A percentile compares a stretch with the other conserved stretches of the same genome.
Conservation (phyloP, 2,888 invertebrate species). For the Tuberolachnus salignus region DNA sequence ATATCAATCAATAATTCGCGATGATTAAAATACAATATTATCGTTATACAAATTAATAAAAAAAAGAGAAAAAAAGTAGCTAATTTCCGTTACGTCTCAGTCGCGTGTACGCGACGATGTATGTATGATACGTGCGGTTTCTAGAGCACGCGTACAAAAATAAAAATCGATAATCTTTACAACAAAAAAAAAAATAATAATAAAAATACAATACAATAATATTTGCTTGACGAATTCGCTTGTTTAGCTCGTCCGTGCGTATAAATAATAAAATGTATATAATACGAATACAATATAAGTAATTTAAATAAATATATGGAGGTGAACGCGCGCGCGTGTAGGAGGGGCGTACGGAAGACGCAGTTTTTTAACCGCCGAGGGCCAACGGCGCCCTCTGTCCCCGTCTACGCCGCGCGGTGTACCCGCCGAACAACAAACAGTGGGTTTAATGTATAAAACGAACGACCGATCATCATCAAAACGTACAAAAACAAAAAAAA, state of each 20-base stretch:
- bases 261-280: not conserved
- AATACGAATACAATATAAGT: not conserved
- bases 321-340: not conserved
- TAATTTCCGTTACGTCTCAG: too few relatives aligned
- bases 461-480: not conserved
- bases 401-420: not conserved
- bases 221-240: not conserved
- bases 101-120: not conserved
- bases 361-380: too few relatives aligned
- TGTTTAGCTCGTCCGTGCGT: not conserved
- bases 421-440: constrained; percentile 48
- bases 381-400: not conserved
- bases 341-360: not conserved
- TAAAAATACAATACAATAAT: not conserved
- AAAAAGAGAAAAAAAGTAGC: too few relatives aligned
- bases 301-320: constrained; percentile 45
- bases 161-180: not conserved
- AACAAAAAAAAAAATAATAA: not conserved
- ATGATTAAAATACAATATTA: not conserved
- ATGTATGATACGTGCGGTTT: not conserved
- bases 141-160: not conserved
- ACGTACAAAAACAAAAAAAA: not conserved
- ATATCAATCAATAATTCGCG: not conserved
- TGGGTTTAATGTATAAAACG: constrained; percentile 38
- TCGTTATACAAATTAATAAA: too few relatives aligned